Evolutionary conservation across 2,888 invertebrate species (phyloP).

Genomic region (Helicoverpa assulta): DNA sequence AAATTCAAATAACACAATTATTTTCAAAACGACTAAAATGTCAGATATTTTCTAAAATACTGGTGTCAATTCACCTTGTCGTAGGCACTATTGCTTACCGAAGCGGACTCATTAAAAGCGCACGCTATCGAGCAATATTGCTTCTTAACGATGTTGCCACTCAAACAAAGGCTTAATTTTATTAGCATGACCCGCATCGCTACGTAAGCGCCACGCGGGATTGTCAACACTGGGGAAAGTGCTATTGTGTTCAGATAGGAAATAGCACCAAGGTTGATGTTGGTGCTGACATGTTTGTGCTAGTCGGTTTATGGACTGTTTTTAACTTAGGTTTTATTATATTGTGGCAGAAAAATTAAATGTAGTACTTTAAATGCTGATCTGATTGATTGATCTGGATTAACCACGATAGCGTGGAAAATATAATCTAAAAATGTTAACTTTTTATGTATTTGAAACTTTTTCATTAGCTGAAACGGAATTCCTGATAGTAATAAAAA

Average conservation of each 20-base stretch:
- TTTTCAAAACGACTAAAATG: too few species aligned
- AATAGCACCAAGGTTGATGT: neutral
- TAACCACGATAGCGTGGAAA: neutral
- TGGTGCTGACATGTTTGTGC: conserved; percentile 11
- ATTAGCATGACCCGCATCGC: conserved; percentile 75
- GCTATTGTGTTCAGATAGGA: conserved; percentile 13
- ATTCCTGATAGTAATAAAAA: too few species aligned
- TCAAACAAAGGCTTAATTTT: conserved; percentile 81
- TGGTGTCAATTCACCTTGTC: neutral
- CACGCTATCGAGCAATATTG: conserved; percentile 70
- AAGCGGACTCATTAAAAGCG: conserved; percentile 64
- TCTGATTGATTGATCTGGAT: too few species aligned
- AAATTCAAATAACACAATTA: too few species aligned
- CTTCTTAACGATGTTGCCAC: conserved; percentile 77
- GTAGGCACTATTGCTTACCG: conserved; percentile 26
- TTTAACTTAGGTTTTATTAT: too few species aligned
- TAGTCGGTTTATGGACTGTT: neutral
- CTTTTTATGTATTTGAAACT: too few species aligned
- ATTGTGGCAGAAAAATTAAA: too few species aligned
- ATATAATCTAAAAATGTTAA: too few species aligned
- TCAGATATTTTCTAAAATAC: neutral
- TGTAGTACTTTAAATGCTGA: too few species aligned
- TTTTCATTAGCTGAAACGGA: too few species aligned
- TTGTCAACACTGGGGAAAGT: conserved; percentile 59
- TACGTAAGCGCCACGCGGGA: conserved; percentile 57